Evolutionary conservation across 2,797 vertebrate genomes (phyloP).

Genomic region (Chelon auratus): DNA sequence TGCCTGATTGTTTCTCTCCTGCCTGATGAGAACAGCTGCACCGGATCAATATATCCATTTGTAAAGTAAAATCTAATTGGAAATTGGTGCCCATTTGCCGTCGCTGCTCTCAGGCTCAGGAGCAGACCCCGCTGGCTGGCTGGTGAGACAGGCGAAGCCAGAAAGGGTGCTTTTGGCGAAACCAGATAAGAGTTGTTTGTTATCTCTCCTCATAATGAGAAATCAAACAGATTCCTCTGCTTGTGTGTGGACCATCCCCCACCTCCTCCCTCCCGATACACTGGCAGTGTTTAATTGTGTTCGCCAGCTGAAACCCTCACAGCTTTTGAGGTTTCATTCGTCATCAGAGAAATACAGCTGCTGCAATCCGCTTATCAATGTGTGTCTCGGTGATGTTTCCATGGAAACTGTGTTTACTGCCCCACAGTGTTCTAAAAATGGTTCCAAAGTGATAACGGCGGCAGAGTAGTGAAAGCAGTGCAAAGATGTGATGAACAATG

Average conservation of each 20-base stretch:
- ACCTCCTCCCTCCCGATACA: constrained; percentile 61
- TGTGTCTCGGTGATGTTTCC: constrained; percentile 88
- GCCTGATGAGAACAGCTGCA: constrained; percentile 71
- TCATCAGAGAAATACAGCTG: constrained; percentile 85
- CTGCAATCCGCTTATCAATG: constrained; percentile 87
- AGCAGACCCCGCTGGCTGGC: constrained; percentile 26
- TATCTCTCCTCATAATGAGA: constrained; percentile 73
- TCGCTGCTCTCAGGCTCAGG: constrained; percentile 36
- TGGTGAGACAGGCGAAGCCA: constrained; percentile 35
- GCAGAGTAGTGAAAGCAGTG: constrained; percentile 79
- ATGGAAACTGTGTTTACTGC: constrained; percentile 92
- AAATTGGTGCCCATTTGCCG: constrained; percentile 69
- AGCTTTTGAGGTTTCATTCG: constrained; percentile 84
- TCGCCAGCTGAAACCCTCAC: constrained; percentile 73
- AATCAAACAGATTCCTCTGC: constrained; percentile 75
- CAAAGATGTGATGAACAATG: constrained; percentile 72
- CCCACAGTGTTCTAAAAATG: constrained; percentile 86
- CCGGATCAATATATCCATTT: constrained; percentile 75
- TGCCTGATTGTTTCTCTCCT: constrained; percentile 66
- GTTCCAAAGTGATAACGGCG: constrained; percentile 89
- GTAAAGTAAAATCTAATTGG: constrained; percentile 77
- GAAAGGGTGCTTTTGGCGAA: constrained; percentile 51
- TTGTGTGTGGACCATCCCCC: constrained; percentile 58
- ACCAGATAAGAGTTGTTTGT: constrained; percentile 75
- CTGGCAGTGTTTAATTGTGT: constrained; percentile 77